phyloP scores from a whole-genome alignment of 2,113 vertebrate species.

The Poicephalus meyeri region DNA sequence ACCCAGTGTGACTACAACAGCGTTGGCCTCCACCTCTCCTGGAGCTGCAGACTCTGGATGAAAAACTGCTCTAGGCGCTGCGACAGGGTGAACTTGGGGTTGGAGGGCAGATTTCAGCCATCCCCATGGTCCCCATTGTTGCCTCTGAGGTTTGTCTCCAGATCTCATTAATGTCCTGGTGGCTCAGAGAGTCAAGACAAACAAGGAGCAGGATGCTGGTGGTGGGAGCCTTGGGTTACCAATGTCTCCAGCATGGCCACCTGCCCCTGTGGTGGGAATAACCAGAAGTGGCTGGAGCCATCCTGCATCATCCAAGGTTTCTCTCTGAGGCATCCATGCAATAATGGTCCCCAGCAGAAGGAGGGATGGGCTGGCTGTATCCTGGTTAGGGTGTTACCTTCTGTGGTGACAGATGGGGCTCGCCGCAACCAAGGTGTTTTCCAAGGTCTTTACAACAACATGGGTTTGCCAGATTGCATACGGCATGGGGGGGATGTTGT shows the following conservation, averaged over 20 bases:
- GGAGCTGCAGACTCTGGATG: background rate
- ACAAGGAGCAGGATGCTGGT: background rate
- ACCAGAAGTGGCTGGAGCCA: background rate
- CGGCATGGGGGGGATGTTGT: fast-evolving
- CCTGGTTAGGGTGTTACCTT: background rate
- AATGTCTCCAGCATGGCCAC: background rate
- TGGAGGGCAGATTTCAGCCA: background rate
- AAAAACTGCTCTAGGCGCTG: background rate
- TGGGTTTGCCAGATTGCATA: fast-evolving
- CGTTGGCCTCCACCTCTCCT: background rate
- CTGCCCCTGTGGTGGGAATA: fast-evolving
- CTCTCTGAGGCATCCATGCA: fast-evolving
- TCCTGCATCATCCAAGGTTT: background rate
- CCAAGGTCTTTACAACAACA: background rate
- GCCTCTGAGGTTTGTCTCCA: background rate
- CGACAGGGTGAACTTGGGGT: background rate
- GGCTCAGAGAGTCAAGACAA: background rate
- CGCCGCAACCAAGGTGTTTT: background rate
- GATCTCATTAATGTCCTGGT: background rate
- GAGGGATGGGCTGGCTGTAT: background rate
- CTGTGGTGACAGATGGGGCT: background rate
- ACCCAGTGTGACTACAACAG: background rate
- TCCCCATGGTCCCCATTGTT: background rate
- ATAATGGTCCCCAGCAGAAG: background rate
- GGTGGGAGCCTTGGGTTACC: background rate